These are phyloP conservation scores for Vanacampus margaritifer DNA, from an alignment of 2,113 vertebrate species.

Conservation along the genomic window DNA sequence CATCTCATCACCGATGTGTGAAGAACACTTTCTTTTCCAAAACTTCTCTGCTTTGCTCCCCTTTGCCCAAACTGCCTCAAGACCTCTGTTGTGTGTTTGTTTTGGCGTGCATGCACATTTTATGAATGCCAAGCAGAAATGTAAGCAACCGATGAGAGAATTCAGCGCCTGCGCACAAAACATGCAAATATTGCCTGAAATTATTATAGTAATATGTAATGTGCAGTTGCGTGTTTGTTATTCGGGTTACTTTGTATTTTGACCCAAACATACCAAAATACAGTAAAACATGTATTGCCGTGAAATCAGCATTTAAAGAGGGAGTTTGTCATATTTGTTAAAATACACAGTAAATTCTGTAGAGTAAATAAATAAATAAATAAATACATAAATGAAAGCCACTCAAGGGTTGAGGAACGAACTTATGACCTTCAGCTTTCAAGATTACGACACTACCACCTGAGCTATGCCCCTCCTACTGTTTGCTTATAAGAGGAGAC, in stretches of 20 bases:
- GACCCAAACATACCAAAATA: neutral
- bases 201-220: neutral
- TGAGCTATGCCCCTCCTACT: too few species aligned
- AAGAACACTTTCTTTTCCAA: constrained; percentile 6
- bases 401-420: too few species aligned
- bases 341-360: too few species aligned
- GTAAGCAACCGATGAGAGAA: constrained; percentile 19
- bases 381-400: too few species aligned
- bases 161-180: constrained; percentile 35
- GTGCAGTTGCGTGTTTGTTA: neutral
- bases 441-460: too few species aligned
- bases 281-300: neutral
- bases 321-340: neutral
- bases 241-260: neutral
- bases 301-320: neutral
- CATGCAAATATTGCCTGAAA: constrained; percentile 25
- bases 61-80: constrained; percentile 40
- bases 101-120: constrained; percentile 37
- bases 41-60: constrained; percentile 5
- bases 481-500: too few species aligned
- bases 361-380: too few species aligned
- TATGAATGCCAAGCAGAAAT: constrained; percentile 38
- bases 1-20: constrained; percentile 42
- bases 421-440: too few species aligned
- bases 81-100: constrained; percentile 45